Conservation (phyloP, 2,888 invertebrate genomes). For the Sialis lutaria region DNA sequence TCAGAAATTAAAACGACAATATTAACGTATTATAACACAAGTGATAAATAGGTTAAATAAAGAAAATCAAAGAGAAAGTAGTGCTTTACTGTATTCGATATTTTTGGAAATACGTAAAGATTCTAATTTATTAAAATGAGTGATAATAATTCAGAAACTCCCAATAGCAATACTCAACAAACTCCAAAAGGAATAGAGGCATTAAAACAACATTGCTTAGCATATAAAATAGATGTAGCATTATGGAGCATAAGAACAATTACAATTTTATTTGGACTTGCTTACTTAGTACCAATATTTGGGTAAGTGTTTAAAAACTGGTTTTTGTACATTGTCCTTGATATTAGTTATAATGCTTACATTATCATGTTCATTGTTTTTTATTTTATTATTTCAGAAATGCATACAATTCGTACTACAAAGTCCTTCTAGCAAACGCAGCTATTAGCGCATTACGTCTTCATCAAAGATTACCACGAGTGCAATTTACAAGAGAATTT, state of each 20-base stretch:
- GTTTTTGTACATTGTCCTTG: too few relatives aligned
- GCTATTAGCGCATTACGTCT: slow-evolving; percentile 88
- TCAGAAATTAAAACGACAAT: too few relatives aligned
- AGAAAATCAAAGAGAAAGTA: too few relatives aligned
- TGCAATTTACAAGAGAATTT: slow-evolving; percentile 70
- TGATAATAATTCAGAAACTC: slow-evolving; percentile 11
- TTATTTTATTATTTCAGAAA: slow-evolving; percentile 33
- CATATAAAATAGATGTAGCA: slow-evolving; percentile 74
- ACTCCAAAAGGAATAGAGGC: slow-evolving; percentile 37
- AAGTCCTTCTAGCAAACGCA: slow-evolving; percentile 82
- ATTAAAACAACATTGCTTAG: slow-evolving; percentile 53
- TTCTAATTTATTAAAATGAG: slow-evolving; percentile 11
- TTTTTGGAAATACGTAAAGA: too few relatives aligned
- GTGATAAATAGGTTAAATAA: too few relatives aligned
- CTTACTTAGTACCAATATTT: slow-evolving; percentile 75
- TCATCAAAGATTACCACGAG: slow-evolving; percentile 81
- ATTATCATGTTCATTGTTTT: slow-evolving; percentile 1
- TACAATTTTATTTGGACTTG: slow-evolving; percentile 65
- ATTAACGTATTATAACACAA: too few relatives aligned
- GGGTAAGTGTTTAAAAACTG: slow-evolving; percentile 41
- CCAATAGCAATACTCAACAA: slow-evolving; percentile 12
- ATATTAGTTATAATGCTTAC: too few relatives aligned
- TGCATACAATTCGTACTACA: slow-evolving; percentile 70
- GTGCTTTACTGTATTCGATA: too few relatives aligned
- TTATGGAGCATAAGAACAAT: slow-evolving; percentile 75